These are phyloP conservation scores for Hirtodrosophila trivittata DNA, from an alignment of 2,888 invertebrate genomes.

Conservation along the genomic window DNA sequence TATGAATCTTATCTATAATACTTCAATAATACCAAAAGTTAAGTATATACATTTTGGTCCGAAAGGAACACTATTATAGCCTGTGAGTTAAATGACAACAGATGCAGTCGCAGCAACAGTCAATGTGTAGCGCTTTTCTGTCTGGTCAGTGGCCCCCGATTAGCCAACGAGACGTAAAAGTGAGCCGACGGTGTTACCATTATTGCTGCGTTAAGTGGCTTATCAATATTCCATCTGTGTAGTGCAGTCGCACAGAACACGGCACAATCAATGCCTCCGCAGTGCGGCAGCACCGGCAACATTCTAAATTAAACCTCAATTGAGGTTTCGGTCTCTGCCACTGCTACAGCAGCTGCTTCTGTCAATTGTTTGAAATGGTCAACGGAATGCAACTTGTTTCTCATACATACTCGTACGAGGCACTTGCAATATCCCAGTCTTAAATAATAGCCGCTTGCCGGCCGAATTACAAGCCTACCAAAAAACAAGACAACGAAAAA, in stretches of 20 bases:
- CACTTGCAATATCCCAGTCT: conserved; percentile 40
- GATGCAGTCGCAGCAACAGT: conserved; percentile 79
- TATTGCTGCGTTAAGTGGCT: conserved; percentile 48
- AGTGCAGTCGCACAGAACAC: conserved; percentile 50
- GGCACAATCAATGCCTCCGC: conserved; percentile 53
- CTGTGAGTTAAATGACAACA: conserved; percentile 68
- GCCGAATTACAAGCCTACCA: conserved; percentile 63
- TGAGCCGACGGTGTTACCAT: conserved; percentile 25
- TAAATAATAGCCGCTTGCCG: conserved; percentile 60
- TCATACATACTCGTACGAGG: conserved; percentile 65
- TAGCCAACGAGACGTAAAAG: conserved; percentile 43
- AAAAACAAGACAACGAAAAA: conserved; percentile 68
- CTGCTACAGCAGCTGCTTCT: conserved; percentile 47
- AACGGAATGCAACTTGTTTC: conserved; percentile 82
- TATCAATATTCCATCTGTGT: conserved; percentile 82
- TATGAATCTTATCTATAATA: too few species aligned
- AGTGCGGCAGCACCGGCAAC: conserved; percentile 54
- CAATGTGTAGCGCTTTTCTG: conserved; percentile 42
- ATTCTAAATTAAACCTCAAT: conserved; percentile 79
- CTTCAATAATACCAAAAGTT: too few species aligned
- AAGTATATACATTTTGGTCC: too few species aligned
- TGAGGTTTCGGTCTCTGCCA: conserved; percentile 52
- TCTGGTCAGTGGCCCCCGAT: conserved; percentile 46
- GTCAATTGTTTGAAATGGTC: conserved; percentile 81
- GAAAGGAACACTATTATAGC: background rate